These are phyloP conservation scores for Nyleta sp. DNA, from an alignment of 2,888 invertebrate species.

Conservation along the genomic window DNA sequence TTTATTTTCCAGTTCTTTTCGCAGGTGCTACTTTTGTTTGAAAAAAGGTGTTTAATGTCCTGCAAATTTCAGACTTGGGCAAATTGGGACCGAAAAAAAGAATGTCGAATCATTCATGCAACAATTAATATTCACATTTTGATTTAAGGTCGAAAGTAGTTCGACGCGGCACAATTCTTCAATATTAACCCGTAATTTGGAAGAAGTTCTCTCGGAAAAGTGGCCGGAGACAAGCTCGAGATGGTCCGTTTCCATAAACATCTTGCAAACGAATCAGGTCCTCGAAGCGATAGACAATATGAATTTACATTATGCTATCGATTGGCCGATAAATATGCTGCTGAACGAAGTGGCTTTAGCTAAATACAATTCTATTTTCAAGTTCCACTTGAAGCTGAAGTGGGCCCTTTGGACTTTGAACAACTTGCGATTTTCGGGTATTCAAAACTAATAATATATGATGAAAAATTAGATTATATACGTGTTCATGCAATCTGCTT, in stretches of 20 bases:
- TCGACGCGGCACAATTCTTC: slow-evolving; percentile 82
- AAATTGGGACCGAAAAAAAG: too few species aligned
- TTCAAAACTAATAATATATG: too few species aligned
- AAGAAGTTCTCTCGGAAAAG: slow-evolving; percentile 82
- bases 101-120: too few species aligned
- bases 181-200: slow-evolving; percentile 82
- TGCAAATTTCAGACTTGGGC: too few species aligned
- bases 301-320: slow-evolving; percentile 77
- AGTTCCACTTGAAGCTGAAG: slow-evolving; percentile 84
- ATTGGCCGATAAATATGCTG: slow-evolving; percentile 81
- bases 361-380: slow-evolving; percentile 82
- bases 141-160: slow-evolving; percentile 81
- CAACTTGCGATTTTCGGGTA: slow-evolving; percentile 81
- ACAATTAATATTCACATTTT: background rate
- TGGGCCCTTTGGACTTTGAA: slow-evolving; percentile 84
- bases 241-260: slow-evolving; percentile 77
- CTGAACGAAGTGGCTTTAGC: slow-evolving; percentile 75
- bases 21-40: slow-evolving; percentile 80
- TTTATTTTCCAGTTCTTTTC: slow-evolving; percentile 83
- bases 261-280: slow-evolving; percentile 73
- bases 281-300: slow-evolving; percentile 76
- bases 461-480: slow-evolving; percentile 6
- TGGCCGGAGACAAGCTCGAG: slow-evolving; percentile 80
- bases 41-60: too few species aligned
- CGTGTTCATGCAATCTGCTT: too few species aligned